A percentile compares a stretch with the other conserved stretches of the same genome.
Conservation (phyloP, 2,888 invertebrate genomes). For the Andrena bicolor region DNA sequence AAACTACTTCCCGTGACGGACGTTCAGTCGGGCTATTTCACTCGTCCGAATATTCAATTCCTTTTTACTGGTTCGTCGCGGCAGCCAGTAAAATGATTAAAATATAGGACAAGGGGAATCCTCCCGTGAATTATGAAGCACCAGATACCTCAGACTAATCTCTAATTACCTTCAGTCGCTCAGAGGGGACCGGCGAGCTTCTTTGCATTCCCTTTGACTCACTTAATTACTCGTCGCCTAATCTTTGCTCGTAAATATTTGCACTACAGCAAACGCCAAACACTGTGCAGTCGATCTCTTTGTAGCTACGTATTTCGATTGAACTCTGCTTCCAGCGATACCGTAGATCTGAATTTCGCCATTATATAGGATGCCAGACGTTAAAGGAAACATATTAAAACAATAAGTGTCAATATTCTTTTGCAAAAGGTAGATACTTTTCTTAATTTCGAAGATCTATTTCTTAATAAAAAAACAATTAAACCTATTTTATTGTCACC, state of each 20-base stretch:
- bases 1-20: not conserved
- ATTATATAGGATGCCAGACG: constrained; percentile 31
- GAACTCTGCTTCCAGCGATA: not conserved
- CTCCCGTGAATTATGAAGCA: constrained; percentile 41
- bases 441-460: too few relatives aligned
- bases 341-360: constrained; percentile 27
- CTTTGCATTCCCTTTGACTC: constrained; percentile 52
- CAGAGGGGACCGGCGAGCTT: constrained; percentile 3
- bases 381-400: too few relatives aligned
- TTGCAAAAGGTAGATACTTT: too few relatives aligned
- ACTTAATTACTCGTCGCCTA: constrained; percentile 62
- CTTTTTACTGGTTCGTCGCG: not conserved
- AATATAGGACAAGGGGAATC: constrained; percentile 12
- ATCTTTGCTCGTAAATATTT: constrained; percentile 55
- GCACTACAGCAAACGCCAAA: constrained; percentile 29
- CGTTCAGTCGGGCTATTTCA: not conserved
- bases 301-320: constrained; percentile 22
- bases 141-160: constrained; percentile 16
- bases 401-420: too few relatives aligned
- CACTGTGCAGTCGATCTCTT: constrained; percentile 3
- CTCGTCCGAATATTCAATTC: not conserved
- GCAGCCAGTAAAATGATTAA: constrained; percentile 1
- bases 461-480: too few relatives aligned
- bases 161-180: constrained; percentile 44
- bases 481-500: too few relatives aligned